A percentile compares a stretch with the other conserved stretches of the same genome.
phyloP scores from a whole-genome alignment of 2,113 vertebrate genomes.

The Scomber japonicus region DNA sequence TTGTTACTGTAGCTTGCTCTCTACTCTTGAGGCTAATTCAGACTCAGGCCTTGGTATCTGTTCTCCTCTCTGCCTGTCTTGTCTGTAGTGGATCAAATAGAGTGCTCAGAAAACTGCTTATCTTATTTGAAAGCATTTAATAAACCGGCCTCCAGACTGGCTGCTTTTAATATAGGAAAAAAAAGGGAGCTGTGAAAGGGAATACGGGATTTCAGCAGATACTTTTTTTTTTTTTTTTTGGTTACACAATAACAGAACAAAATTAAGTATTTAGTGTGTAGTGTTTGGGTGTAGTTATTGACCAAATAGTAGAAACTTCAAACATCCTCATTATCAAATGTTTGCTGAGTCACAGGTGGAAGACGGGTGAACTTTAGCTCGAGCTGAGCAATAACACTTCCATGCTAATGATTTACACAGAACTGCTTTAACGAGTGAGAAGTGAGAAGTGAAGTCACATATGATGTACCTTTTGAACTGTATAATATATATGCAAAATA shows the following conservation, averaged over 20 bases:
- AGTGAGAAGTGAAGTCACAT: neutral
- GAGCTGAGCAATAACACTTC: neutral
- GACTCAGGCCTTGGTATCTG: conserved; percentile 23
- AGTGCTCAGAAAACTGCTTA: conserved; percentile 37
- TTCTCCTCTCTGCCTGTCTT: conserved; percentile 24
- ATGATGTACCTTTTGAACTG: neutral
- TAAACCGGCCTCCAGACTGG: conserved; percentile 27
- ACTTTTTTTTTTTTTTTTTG: neutral
- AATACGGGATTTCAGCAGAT: neutral
- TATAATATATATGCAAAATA: neutral
- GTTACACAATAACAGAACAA: neutral
- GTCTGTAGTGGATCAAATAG: conserved; percentile 47
- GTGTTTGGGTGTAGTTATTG: neutral
- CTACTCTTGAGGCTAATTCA: conserved; percentile 50
- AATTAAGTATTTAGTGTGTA: too few species aligned
- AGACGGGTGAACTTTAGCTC: conserved; percentile 44
- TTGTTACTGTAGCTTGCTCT: conserved; percentile 50
- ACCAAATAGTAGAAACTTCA: neutral
- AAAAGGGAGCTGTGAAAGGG: neutral
- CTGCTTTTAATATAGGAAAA: conserved; percentile 29
- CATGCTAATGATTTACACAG: conserved; percentile 62
- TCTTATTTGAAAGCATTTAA: conserved; percentile 48
- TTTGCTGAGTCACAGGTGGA: conserved; percentile 19
- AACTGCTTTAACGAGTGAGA: neutral
- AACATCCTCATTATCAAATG: neutral